These are phyloP conservation scores for Galleria mellonella DNA, from an alignment of 1,140 invertebrate genomes.

Conservation along the genomic window DNA sequence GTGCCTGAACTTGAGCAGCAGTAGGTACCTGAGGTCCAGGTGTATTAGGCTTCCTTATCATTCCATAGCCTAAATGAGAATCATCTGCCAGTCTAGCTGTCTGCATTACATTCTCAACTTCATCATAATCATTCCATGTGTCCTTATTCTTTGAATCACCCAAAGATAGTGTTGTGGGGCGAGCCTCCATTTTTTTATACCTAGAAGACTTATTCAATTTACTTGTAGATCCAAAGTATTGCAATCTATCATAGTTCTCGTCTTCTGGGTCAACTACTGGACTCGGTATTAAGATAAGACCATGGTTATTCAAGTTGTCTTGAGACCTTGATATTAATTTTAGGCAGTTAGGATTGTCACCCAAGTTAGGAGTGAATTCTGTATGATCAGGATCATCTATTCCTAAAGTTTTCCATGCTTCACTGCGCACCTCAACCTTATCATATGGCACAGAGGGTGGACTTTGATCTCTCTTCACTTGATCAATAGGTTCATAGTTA, in stretches of 20 bases:
- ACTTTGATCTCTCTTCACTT: slow-evolving; percentile 40
- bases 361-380: slow-evolving; percentile 65
- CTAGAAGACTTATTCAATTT: slow-evolving; percentile 80
- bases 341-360: slow-evolving; percentile 55
- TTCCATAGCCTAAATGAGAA: slow-evolving; percentile 85
- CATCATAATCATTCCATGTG: slow-evolving; percentile 81
- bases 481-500: slow-evolving; percentile 70
- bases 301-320: slow-evolving; percentile 64
- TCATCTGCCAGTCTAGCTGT: slow-evolving; percentile 82
- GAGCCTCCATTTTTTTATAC: slow-evolving; percentile 79
- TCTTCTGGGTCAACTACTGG: slow-evolving; percentile 64
- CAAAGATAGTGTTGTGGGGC: slow-evolving; percentile 58
- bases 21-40: slow-evolving; percentile 63
- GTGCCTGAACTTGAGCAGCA: slow-evolving; percentile 53
- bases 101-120: slow-evolving; percentile 78
- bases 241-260: slow-evolving; percentile 83
- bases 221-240: slow-evolving; percentile 83
- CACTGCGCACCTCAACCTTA: slow-evolving; percentile 79
- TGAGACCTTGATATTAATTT: slow-evolving; percentile 70
- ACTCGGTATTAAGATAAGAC: slow-evolving; percentile 64
- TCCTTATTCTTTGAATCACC: slow-evolving; percentile 60
- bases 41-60: slow-evolving; percentile 80
- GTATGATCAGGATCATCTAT: slow-evolving; percentile 81
- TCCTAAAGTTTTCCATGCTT: slow-evolving; percentile 86
- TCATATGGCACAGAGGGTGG: slow-evolving; percentile 77